Evolutionary conservation across 2,888 invertebrate genomes (phyloP), one percentile per base, ranked within the genome.

Genomic region (Megamerina dolium): DNA sequence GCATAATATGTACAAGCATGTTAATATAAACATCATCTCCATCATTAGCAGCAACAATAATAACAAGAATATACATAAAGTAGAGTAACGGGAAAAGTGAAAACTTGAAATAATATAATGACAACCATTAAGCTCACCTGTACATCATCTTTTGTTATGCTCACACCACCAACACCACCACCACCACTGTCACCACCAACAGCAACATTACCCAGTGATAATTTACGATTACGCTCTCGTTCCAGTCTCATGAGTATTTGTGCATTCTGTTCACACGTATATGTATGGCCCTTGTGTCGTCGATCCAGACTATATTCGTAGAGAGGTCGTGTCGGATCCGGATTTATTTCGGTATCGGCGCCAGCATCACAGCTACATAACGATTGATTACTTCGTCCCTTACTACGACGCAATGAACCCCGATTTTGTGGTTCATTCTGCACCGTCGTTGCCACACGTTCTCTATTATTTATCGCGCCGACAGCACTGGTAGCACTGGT

Each of bases 291-390:
- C 53, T 66, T 68, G 43, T 64, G 65, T 29, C 68, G 65, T 10
- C 71, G 60, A 60, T 77, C 77, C 57, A 76, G 57, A 52, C 75
- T 74, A 54, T 71, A 74, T 51, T 75, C 74, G 52, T 67, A 71
- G 13, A 71, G 52, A 30, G 72, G 72, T 36, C 70, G 58, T 13
- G 65, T 57, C 5, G 68, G 68, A 58, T 70, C 63, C 44, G 68
- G 70, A 50, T 67, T 64, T 32, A 71, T 58, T 52, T 70, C 66
- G 12, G 66, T 65, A 45, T 68, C 70, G 3, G 61, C 66, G 35
- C 70, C 71, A 23, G 63, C 70, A 51, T 71, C 72, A 51, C 71
- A 71, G 50, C 72, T 71, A 51, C 71, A 71, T 2, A 71, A 50
- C 48, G 71, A 71, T 46, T 70, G 70, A 56, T 63, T 69, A 51